Conservation (phyloP, 2,797 vertebrate species). For the Prunella strophiata region DNA sequence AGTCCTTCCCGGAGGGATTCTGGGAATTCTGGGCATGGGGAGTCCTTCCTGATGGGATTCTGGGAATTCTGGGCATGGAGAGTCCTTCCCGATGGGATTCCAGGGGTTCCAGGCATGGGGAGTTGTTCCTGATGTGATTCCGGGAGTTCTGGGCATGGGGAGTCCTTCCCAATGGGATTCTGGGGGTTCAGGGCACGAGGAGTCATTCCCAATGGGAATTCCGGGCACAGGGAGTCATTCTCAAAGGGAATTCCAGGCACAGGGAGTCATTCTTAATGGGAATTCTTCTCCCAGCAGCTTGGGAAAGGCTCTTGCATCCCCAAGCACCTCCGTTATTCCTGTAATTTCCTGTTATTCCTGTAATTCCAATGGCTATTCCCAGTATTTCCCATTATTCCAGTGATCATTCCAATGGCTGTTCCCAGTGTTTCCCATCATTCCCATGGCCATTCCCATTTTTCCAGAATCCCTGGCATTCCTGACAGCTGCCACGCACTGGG, state of each 20-base stretch:
- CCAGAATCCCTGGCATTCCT: background rate
- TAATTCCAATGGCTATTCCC: background rate
- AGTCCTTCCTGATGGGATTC: background rate
- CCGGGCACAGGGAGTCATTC: no score
- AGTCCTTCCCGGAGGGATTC: conserved; percentile 25
- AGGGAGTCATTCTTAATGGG: accelerated
- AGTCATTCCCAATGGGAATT: no score
- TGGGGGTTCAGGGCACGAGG: background rate
- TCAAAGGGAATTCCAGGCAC: background rate
- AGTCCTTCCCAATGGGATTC: no score
- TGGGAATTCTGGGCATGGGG: accelerated
- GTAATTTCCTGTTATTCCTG: background rate
- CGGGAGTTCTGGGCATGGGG: no score
- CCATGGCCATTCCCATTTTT: background rate
- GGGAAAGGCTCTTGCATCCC: background rate
- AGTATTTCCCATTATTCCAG: background rate
- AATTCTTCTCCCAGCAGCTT: background rate
- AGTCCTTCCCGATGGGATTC: background rate
- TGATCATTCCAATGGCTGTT: accelerated
- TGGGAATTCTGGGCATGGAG: accelerated
- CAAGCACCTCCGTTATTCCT: background rate
- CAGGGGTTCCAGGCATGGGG: background rate
- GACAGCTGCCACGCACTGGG: background rate
- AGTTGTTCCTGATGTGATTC: background rate
- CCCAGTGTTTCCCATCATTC: accelerated